Evolutionary conservation across 2,888 invertebrate genomes (phyloP).

Genomic region (Amiota minor): DNA sequence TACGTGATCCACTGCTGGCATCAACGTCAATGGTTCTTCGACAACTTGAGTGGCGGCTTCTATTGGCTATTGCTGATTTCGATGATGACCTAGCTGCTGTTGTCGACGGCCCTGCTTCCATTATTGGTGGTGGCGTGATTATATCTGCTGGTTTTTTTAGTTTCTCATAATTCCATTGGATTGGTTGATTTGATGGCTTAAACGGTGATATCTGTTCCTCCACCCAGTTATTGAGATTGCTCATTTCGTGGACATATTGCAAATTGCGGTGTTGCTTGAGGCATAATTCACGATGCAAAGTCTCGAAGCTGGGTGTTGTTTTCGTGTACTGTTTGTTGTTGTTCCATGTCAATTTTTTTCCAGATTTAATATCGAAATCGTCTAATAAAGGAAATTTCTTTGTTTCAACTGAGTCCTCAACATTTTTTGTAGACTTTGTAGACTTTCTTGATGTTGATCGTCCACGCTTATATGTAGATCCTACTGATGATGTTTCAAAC

Average conservation of each 20-base stretch:
- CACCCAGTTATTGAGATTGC: conserved; percentile 18
- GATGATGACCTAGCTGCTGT: neutral
- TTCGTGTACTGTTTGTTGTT: neutral
- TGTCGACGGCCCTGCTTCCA: neutral
- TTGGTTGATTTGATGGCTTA: neutral
- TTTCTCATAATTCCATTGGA: too few relatives aligned
- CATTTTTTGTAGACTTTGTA: too few relatives aligned
- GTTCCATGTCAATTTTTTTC: neutral
- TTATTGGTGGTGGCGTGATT: neutral
- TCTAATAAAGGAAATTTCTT: neutral
- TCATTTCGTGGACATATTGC: neutral
- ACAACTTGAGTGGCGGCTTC: neutral
- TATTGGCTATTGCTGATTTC: neutral
- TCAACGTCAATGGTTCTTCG: neutral
- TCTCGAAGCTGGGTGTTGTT: neutral
- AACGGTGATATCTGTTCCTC: neutral
- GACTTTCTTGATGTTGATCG: neutral
- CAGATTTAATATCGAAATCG: neutral
- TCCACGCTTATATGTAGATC: neutral
- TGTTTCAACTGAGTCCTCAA: neutral
- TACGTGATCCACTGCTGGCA: neutral
- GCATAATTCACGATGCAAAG: conserved; percentile 19
- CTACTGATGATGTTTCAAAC: neutral
- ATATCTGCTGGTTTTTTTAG: neutral
- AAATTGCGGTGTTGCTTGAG: conserved; percentile 14